A percentile compares a stretch with the other conserved stretches of the same genome.
These are phyloP conservation scores for Synergus itoensis DNA, from an alignment of 2,888 invertebrate species.

Conservation along the genomic window DNA sequence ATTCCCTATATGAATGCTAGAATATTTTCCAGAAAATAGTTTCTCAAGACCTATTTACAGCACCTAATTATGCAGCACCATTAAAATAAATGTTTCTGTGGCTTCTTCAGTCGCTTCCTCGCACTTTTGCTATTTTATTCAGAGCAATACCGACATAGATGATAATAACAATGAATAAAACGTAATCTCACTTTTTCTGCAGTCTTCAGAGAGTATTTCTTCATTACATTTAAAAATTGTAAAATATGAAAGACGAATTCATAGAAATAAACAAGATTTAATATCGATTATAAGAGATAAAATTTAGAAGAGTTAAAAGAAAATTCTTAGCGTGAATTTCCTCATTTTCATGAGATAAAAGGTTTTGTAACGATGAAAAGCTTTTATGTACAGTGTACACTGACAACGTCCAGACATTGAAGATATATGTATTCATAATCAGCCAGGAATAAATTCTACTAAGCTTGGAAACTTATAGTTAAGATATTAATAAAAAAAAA, in stretches of 20 bases:
- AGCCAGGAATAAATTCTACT: not conserved
- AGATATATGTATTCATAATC: not conserved
- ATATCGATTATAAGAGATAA: not conserved
- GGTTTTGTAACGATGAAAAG: not conserved
- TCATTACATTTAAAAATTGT: not conserved
- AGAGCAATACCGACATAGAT: not conserved
- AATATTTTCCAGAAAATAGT: not conserved
- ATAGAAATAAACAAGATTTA: not conserved
- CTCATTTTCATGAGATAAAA: too few species aligned
- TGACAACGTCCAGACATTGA: not conserved
- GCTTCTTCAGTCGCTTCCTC: slow-evolving; percentile 4
- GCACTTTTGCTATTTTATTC: not conserved
- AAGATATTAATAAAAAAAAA: not conserved
- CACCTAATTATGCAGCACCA: slow-evolving; percentile 53
- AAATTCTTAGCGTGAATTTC: too few species aligned
- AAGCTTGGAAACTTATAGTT: not conserved
- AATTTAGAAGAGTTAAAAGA: not conserved
- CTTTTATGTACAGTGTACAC: not conserved
- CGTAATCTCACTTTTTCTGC: not conserved
- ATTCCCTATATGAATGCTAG: not conserved
- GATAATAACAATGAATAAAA: not conserved
- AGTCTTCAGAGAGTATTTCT: not conserved
- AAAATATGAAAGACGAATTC: not conserved
- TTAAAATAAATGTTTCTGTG: slow-evolving; percentile 45
- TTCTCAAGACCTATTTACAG: slow-evolving; percentile 44